These are phyloP conservation scores for Stenopsyche tienmushanensis DNA, from an alignment of 1,140 invertebrate genomes.

Conservation along the genomic window DNA sequence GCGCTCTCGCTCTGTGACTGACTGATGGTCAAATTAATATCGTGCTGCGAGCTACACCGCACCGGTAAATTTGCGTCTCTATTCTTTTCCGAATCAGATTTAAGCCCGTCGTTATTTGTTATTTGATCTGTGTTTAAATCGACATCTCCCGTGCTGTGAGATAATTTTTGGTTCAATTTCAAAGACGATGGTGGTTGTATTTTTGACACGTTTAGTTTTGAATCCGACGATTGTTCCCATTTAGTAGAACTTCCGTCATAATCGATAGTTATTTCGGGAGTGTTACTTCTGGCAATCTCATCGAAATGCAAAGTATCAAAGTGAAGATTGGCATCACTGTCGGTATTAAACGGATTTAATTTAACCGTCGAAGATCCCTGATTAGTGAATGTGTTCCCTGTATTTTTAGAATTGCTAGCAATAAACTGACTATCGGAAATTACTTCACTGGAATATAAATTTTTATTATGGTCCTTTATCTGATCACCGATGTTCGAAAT, in stretches of 20 bases:
- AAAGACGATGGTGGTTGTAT: slow-evolving; percentile 55
- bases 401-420: neutral
- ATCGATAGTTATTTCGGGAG: slow-evolving; percentile 67
- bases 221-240: slow-evolving; percentile 37
- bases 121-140: slow-evolving; percentile 46
- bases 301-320: slow-evolving; percentile 18
- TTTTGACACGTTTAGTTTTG: slow-evolving; percentile 38
- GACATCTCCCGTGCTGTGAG: slow-evolving; percentile 69
- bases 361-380: slow-evolving; percentile 46
- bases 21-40: slow-evolving; percentile 65
- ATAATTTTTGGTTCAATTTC: slow-evolving; percentile 61
- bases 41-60: slow-evolving; percentile 65
- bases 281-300: slow-evolving; percentile 51
- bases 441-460: no score
- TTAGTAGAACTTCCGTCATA: slow-evolving; percentile 40
- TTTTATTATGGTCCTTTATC: neutral
- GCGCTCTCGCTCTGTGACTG: slow-evolving; percentile 79
- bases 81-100: slow-evolving; percentile 8
- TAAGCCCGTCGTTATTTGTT: neutral
- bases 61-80: slow-evolving; percentile 47
- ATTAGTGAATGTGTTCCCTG: neutral
- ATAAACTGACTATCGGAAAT: no score
- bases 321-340: slow-evolving; percentile 30
- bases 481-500: neutral
- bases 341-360: slow-evolving; percentile 57